Evolutionary conservation across 2,888 invertebrate species (phyloP), one percentile per base, ranked within the genome.

Genomic region (Agrilus cyanescens): DNA sequence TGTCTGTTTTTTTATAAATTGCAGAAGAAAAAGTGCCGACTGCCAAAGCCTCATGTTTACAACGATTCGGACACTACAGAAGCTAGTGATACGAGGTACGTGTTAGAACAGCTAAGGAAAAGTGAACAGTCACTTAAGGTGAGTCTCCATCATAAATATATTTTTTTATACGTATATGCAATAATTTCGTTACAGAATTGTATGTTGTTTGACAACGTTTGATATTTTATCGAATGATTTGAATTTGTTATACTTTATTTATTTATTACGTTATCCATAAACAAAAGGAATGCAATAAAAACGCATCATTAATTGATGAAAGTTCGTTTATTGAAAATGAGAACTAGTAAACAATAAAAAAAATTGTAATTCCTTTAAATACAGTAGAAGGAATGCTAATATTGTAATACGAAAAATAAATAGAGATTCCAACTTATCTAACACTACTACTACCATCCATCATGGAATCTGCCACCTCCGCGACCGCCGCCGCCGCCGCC

Each of bases 11-110:
- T 40, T 40, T 32, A 31, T 18, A 7, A 18, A 31, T 13, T 32
- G 12, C 30, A 42, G 12, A 38, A 38, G 13, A 25, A 7, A 14
- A 14, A 10, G 34, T 25, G 13, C 6, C 37, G 6, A 31, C 32
- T 13, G 13, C 30, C 32, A 32, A 14, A n/a, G 43, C 25, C 25
- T 2, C 25, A 46, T 42, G 29, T 44, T n/a, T 49, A 57, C 38
- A 43, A 44, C 16, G 56, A 55, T 37, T 58, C 56, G 36, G 52
- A 53, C 38, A 53, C 55, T 20, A 47, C 52, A 12, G 67, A 67
- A 51, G 57, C 57, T 14, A 50, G 52, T 42, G 67, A 67, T 46
- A 66, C 66, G 10, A 50, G 55, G 40, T 67, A 66, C 49, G 63
- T 66, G 3, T 42, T 64, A n/a, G 53, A 60, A 32, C 60, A 62